Conservation (phyloP, 2,113 vertebrate species). For the Ailurus styani region DNA sequence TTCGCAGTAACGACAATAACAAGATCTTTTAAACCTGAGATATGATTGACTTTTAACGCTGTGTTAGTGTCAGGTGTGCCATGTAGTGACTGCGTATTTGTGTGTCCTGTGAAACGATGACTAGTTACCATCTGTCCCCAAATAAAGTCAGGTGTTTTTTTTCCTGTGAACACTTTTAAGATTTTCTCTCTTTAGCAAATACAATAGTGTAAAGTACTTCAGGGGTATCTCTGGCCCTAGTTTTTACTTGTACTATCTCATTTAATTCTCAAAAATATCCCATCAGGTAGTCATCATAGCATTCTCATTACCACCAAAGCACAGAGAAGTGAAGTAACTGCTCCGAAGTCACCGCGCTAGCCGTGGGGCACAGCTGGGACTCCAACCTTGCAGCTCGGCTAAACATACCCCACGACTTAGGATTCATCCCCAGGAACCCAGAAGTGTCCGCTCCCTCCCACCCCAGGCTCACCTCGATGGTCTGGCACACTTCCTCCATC, state of each 20-base stretch:
- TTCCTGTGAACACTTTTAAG: neutral
- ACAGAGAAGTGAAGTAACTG: neutral
- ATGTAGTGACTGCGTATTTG: neutral
- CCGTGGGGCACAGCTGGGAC: neutral
- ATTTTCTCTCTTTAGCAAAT: neutral
- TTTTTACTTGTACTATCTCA: neutral
- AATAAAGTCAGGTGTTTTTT: neutral
- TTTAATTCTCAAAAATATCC: constrained; percentile 24
- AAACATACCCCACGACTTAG: neutral
- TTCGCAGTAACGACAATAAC: neutral
- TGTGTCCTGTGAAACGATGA: neutral
- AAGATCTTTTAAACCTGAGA: neutral
- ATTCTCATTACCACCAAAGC: neutral
- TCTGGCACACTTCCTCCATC: constrained; percentile 90
- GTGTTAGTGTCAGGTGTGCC: neutral
- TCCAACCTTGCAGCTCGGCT: neutral
- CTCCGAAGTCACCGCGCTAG: neutral
- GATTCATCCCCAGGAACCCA: neutral
- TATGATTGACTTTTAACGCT: neutral
- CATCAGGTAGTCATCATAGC: neutral
- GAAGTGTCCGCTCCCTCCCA: neutral
- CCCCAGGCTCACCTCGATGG: constrained; percentile 84
- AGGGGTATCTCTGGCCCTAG: neutral
- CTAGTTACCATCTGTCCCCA: neutral
- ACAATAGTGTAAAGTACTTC: neutral